Percentiles rank a stretch among this genome's conserved stretches.
Evolutionary conservation across 2,888 invertebrate genomes (phyloP).

Genomic region (Oxycera nigricornis): DNA sequence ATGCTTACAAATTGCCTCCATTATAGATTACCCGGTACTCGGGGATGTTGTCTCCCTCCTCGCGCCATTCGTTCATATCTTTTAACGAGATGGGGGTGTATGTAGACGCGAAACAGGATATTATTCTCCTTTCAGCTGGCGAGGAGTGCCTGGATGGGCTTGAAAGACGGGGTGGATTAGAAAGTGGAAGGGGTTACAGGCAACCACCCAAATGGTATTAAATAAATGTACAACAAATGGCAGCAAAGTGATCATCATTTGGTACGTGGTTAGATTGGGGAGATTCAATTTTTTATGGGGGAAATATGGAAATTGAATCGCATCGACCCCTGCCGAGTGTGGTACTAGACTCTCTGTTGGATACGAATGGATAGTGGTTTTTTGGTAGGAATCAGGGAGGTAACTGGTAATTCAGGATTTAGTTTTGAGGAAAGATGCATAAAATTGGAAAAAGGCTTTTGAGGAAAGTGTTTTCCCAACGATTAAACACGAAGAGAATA

Average conservation of each 20-base stretch:
- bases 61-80: not conserved
- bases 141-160: not conserved
- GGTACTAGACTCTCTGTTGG: not conserved
- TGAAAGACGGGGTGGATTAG: not conserved
- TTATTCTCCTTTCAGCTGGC: not conserved
- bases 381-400: not conserved
- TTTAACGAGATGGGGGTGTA: conserved; percentile 8
- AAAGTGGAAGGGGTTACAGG: not conserved
- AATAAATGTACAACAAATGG: conserved; percentile 45
- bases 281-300: conserved; percentile 43
- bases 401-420: not conserved
- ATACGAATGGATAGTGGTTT: not conserved
- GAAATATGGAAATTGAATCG: conserved; percentile 45
- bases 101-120: not conserved
- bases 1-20: conserved; percentile 51
- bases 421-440: not conserved
- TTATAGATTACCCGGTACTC: conserved; percentile 47
- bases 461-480: not conserved
- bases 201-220: conserved; percentile 41
- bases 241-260: conserved; percentile 45
- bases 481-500: not conserved
- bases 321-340: conserved; percentile 17
- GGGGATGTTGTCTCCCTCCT: conserved; percentile 29
- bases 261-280: conserved; percentile 42
- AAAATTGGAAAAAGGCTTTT: not conserved